A percentile compares a stretch with the other conserved stretches of the same genome.
Evolutionary conservation across 2,797 vertebrate genomes (phyloP).

Genomic region (Natrix natrix): DNA sequence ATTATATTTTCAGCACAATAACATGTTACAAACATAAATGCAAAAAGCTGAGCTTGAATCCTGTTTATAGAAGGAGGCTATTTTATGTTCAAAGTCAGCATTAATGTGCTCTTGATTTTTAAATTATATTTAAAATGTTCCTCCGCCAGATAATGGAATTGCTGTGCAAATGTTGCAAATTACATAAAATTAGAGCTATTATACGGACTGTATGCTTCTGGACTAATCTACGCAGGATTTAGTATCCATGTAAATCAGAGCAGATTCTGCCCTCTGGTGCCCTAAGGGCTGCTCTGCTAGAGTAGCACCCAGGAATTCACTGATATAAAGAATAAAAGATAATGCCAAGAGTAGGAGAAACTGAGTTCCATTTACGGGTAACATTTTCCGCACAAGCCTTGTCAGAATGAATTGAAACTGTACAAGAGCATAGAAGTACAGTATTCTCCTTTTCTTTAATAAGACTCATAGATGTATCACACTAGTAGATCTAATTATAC

Average conservation of each 20-base stretch:
- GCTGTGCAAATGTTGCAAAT: constrained; percentile 65
- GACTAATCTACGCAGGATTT: constrained; percentile 39
- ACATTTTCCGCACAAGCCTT: background rate
- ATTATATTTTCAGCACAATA: constrained; percentile 66
- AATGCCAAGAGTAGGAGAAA: constrained; percentile 24
- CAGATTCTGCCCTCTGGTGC: constrained; percentile 62
- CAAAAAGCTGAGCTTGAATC: constrained; percentile 44
- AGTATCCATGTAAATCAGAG: constrained; percentile 18
- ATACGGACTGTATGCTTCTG: constrained; percentile 42
- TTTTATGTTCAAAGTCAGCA: constrained; percentile 62
- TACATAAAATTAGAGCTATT: constrained; percentile 63
- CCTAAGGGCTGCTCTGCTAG: constrained; percentile 33
- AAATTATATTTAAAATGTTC: constrained; percentile 68
- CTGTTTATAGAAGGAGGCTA: constrained; percentile 54
- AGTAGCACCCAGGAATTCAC: background rate
- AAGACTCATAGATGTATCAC: background rate
- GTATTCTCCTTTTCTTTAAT: background rate
- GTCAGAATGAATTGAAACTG: background rate
- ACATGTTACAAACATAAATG: constrained; percentile 47
- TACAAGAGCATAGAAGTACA: background rate
- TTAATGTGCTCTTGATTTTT: constrained; percentile 57
- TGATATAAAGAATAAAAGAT: constrained; percentile 42
- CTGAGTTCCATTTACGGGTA: background rate
- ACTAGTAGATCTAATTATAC: background rate
- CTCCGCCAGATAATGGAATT: constrained; percentile 65